Conservation (phyloP, 2,888 invertebrate species). For the Sisyra terminalis region DNA sequence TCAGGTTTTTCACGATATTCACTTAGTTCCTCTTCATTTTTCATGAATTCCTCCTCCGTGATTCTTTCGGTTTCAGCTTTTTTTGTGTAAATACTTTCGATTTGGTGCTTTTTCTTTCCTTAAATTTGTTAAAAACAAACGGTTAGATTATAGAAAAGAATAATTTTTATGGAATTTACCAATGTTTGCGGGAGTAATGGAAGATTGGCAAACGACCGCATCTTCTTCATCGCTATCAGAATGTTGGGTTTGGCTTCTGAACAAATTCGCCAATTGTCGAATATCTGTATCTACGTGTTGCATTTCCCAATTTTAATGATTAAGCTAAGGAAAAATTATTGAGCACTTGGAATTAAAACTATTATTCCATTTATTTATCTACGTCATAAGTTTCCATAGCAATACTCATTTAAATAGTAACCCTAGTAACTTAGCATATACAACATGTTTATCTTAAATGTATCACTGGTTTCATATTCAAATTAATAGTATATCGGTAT, state of each 20-base stretch:
- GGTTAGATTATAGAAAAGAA: background rate
- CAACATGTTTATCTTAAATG: too few species aligned
- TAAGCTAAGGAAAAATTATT: too few species aligned
- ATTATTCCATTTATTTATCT: background rate
- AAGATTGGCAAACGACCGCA: background rate
- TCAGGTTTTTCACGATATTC: conserved; percentile 46
- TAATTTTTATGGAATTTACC: conserved; percentile 1
- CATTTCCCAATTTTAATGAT: background rate
- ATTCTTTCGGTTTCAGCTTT: conserved; percentile 12
- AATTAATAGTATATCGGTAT: too few species aligned
- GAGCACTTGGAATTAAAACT: too few species aligned
- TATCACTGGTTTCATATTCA: too few species aligned
- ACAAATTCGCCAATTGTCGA: background rate
- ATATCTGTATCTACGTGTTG: background rate
- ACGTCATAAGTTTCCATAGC: background rate
- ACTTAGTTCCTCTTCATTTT: conserved; percentile 33
- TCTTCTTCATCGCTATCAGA: background rate
- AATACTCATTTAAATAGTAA: background rate
- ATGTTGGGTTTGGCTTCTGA: background rate
- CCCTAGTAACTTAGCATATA: background rate
- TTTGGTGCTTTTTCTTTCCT: conserved; percentile 11
- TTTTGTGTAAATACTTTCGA: conserved; percentile 15
- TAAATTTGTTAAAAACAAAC: background rate
- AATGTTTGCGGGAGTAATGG: background rate
- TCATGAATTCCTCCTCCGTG: conserved; percentile 24